A percentile compares a stretch with the other conserved stretches of the same genome.
phyloP scores from a whole-genome alignment of 35 echinoderm and acorn worm genomes.

The Apostichopus japonicus region DNA sequence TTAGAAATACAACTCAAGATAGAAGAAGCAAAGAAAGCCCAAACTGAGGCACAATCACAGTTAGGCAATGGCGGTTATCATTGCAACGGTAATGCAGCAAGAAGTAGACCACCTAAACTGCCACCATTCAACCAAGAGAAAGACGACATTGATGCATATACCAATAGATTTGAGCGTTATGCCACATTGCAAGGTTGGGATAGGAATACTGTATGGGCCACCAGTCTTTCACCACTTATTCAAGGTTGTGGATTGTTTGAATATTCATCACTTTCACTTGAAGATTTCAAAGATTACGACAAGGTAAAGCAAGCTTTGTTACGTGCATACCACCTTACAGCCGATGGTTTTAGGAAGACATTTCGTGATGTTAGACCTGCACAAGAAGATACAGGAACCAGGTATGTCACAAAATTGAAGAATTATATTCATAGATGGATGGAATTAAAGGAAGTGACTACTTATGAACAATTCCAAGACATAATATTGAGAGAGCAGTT shows the following conservation, averaged over 20 bases:
- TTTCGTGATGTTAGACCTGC: slow-evolving; percentile 20
- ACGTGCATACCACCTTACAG: neutral
- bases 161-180: slow-evolving; percentile 65
- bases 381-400: slow-evolving; percentile 26
- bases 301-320: slow-evolving; percentile 29
- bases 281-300: slow-evolving; percentile 35
- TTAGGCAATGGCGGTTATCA: neutral
- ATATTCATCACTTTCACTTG: slow-evolving; percentile 7
- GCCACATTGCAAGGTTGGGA: slow-evolving; percentile 50
- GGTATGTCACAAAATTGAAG: slow-evolving; percentile 10
- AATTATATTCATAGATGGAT: slow-evolving; percentile 36
- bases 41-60: neutral
- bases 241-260: slow-evolving; percentile 42
- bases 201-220: slow-evolving; percentile 27
- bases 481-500: slow-evolving; percentile 67
- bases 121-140: slow-evolving; percentile 57
- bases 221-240: slow-evolving; percentile 31
- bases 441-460: slow-evolving; percentile 7
- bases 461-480: neutral
- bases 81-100: too few relatives aligned
- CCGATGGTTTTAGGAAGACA: slow-evolving; percentile 48
- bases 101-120: slow-evolving; percentile 55
- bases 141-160: slow-evolving; percentile 72
- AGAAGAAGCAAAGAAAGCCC: neutral
- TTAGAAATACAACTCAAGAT: slow-evolving; percentile 10